Conservation (phyloP, 92 coral and sea anemone species). For the Micromussa lordhowensis region DNA sequence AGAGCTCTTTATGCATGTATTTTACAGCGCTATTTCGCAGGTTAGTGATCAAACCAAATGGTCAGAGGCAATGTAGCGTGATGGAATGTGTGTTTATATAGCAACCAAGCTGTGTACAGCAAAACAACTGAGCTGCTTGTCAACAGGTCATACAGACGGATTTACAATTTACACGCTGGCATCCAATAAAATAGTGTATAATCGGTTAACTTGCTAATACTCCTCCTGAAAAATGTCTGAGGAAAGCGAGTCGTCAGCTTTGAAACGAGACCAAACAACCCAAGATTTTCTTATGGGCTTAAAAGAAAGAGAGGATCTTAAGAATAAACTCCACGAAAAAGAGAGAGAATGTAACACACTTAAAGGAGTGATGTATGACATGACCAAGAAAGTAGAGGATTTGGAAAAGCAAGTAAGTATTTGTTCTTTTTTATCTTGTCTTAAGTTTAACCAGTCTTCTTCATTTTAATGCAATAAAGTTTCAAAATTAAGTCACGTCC, state of each 20-base stretch:
- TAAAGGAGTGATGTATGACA: conserved; percentile 84
- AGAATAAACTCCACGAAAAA: conserved; percentile 77
- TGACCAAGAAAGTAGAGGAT: conserved; percentile 79
- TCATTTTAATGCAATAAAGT: too few species aligned
- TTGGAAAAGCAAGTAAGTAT: conserved; percentile 83
- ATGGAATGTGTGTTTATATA: conserved; percentile 34
- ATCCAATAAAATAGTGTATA: not conserved
- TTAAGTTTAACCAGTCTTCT: too few species aligned
- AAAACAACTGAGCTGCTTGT: not conserved
- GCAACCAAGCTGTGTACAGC: not conserved
- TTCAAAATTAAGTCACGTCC: too few species aligned
- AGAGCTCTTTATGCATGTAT: not conserved
- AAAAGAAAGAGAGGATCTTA: conserved; percentile 94
- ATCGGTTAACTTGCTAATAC: not conserved
- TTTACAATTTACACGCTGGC: not conserved
- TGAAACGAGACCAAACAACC: conserved; percentile 79
- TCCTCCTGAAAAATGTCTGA: conserved; percentile 22
- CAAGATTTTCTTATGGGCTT: conserved; percentile 90
- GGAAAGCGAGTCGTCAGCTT: conserved; percentile 8
- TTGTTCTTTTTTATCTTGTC: too few species aligned
- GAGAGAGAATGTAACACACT: conserved; percentile 82
- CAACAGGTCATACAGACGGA: not conserved
- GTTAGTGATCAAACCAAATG: not conserved
- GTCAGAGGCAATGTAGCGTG: conserved; percentile 17
- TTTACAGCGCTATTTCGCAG: not conserved